These are phyloP conservation scores for Psittacara wagleri DNA, from an alignment of 2,113 vertebrate genomes.

Conservation along the genomic window DNA sequence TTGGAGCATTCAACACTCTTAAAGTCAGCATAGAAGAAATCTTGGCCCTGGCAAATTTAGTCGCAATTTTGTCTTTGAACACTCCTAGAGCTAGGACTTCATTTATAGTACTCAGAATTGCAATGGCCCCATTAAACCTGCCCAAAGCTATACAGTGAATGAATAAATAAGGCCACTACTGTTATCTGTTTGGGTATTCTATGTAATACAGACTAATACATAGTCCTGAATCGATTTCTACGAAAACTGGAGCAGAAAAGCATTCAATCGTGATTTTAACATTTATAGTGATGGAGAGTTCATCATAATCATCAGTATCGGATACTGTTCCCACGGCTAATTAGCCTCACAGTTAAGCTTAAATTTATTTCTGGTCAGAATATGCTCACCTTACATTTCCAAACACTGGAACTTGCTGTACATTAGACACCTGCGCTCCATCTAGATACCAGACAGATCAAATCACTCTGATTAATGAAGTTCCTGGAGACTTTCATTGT, in stretches of 20 bases:
- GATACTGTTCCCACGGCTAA: neutral
- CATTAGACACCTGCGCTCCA: neutral
- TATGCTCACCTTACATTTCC: neutral
- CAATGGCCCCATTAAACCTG: neutral
- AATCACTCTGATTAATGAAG: neutral
- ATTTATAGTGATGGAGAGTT: neutral
- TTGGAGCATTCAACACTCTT: neutral
- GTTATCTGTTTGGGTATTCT: neutral
- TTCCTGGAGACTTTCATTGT: neutral
- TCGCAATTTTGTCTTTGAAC: neutral
- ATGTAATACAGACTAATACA: neutral
- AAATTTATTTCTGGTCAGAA: constrained; percentile 9
- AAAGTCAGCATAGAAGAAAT: neutral
- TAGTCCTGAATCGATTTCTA: neutral
- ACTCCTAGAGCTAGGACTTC: neutral
- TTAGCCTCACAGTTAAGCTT: neutral
- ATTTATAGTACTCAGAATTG: neutral
- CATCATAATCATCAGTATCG: neutral
- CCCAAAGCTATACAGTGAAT: neutral
- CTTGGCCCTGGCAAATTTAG: neutral
- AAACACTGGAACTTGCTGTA: neutral
- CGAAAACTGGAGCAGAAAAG: neutral
- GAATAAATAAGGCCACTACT: neutral
- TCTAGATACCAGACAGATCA: neutral
- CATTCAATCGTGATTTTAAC: neutral